Percentiles rank a stretch among this genome's conserved stretches.
phyloP scores from a whole-genome alignment of 2,113 vertebrate genomes.

The Chloropsis cyanopogon region DNA sequence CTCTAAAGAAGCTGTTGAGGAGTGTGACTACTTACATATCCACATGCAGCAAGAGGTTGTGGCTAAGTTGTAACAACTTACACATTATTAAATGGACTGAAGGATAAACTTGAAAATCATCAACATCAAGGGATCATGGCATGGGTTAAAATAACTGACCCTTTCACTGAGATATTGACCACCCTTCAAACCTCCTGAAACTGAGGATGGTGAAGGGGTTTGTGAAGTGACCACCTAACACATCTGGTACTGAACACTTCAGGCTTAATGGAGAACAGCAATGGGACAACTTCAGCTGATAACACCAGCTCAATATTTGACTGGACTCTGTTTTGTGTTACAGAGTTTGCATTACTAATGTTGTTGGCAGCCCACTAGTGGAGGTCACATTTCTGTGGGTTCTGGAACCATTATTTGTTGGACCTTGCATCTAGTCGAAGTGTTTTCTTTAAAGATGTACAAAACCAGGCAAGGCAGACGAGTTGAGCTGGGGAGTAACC shows the following conservation, averaged over 20 bases:
- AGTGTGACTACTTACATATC: neutral
- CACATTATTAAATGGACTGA: neutral
- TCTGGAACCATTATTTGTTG: neutral
- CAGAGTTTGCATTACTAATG: neutral
- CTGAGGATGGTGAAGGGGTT: neutral
- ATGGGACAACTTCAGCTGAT: neutral
- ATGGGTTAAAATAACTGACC: neutral
- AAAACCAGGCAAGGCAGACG: neutral
- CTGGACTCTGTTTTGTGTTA: neutral
- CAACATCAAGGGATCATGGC: neutral
- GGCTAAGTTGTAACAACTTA: neutral
- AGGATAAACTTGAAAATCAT: neutral
- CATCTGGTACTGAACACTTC: neutral
- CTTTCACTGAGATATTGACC: neutral
- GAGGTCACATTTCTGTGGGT: neutral
- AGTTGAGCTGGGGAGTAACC: neutral
- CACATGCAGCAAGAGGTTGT: neutral
- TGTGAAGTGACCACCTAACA: neutral
- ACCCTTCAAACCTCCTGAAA: neutral
- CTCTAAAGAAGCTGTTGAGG: neutral
- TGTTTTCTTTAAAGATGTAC: neutral
- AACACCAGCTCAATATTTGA: neutral
- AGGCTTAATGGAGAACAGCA: neutral
- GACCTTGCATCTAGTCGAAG: neutral
- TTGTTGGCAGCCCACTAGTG: neutral